A percentile compares a stretch with the other conserved stretches of the same genome.
Conservation (phyloP, 2,888 invertebrate genomes). For the Hydrotaea diabolus region DNA sequence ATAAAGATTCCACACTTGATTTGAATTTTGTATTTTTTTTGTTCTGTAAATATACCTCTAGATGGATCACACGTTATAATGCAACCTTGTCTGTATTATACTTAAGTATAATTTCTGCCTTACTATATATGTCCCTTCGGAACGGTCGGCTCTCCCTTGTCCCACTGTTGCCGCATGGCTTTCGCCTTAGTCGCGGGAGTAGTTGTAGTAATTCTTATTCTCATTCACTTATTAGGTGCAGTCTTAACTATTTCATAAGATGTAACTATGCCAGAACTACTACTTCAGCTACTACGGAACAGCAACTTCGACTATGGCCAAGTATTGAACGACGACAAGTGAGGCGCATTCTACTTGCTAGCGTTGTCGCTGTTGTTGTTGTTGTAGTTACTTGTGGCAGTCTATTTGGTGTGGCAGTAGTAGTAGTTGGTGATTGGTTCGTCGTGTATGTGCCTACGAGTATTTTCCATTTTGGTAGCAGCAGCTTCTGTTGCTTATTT, state of each 20-base stretch:
- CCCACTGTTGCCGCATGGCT: conserved; percentile 2
- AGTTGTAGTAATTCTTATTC: conserved; percentile 26
- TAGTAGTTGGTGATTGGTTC: conserved; percentile 33
- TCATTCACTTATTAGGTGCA: conserved; percentile 55
- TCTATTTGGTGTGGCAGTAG: conserved; percentile 56
- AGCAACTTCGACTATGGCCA: not conserved
- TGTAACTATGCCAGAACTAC: not conserved
- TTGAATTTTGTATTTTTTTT: no score
- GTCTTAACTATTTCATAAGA: conserved; percentile 30
- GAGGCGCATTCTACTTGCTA: not conserved
- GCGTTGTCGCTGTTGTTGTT: conserved; percentile 26
- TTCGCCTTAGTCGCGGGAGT: not conserved
- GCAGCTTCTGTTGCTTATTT: conserved; percentile 76
- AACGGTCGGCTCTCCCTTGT: not conserved
- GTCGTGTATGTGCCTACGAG: no score
- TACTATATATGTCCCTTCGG: no score
- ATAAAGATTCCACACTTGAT: no score
- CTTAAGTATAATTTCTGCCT: no score
- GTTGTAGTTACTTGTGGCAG: conserved; percentile 52
- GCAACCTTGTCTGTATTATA: no score
- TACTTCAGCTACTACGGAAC: not conserved
- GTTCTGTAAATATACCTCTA: no score
- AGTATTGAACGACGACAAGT: no score
- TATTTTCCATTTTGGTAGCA: conserved; percentile 57
- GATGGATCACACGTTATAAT: no score